phyloP scores from a whole-genome alignment of 2,113 vertebrate genomes.

The Xiphophorus couchianus region DNA sequence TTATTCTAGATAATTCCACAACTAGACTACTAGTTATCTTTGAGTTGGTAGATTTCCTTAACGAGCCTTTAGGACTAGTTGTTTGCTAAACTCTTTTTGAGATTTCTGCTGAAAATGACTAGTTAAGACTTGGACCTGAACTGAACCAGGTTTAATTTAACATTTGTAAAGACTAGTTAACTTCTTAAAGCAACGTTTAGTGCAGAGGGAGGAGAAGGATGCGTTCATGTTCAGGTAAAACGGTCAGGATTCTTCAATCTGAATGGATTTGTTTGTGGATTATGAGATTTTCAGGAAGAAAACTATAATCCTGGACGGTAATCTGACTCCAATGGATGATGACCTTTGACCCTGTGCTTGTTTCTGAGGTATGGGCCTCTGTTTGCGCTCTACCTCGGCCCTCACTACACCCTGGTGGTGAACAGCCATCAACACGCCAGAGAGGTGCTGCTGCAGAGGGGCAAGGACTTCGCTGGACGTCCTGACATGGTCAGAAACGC shows the following conservation, averaged over 20 bases:
- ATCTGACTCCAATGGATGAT: neutral
- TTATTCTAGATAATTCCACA: neutral
- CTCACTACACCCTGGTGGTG: slow-evolving; percentile 76
- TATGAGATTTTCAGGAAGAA: neutral
- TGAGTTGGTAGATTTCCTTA: no score
- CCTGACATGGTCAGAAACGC: slow-evolving; percentile 75
- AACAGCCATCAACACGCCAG: slow-evolving; percentile 68
- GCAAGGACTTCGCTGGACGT: slow-evolving; percentile 78
- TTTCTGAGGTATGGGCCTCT: slow-evolving; percentile 64
- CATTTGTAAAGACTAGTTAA: neutral
- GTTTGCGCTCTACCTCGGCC: slow-evolving; percentile 73
- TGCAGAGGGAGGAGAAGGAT: no score
- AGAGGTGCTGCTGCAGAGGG: slow-evolving; percentile 78
- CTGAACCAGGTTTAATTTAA: no score
- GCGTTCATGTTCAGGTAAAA: no score
- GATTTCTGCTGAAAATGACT: no score
- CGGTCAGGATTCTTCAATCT: no score
- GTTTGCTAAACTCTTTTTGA: no score
- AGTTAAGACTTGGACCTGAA: no score
- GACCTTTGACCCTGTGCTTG: neutral
- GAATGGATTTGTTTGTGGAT: neutral
- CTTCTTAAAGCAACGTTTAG: no score
- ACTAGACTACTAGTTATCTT: no score
- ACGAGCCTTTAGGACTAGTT: no score
- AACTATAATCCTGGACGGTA: no score